These are phyloP conservation scores for Gobiocypris rarus DNA, from an alignment of 2,113 vertebrate species.

Conservation along the genomic window DNA sequence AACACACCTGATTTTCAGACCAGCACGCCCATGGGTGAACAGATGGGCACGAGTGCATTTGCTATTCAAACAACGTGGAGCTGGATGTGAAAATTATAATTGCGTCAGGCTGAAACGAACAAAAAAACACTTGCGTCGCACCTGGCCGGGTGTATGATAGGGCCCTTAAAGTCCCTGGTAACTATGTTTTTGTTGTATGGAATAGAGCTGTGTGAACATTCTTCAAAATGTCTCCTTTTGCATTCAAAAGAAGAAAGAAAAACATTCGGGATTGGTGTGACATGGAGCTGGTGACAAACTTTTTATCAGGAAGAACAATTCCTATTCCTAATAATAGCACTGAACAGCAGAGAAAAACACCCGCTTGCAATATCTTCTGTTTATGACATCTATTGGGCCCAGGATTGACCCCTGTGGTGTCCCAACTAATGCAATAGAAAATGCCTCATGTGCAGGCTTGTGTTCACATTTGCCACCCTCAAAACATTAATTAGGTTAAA, in stretches of 20 bases:
- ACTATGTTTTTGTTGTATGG: neutral
- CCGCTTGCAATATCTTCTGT: neutral
- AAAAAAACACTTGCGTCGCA: too few relatives aligned
- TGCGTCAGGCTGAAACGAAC: too few relatives aligned
- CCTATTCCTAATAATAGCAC: conserved; percentile 2
- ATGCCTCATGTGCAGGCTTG: neutral
- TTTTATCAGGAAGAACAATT: neutral
- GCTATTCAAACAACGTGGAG: too few relatives aligned
- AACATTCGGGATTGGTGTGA: neutral
- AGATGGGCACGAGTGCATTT: too few relatives aligned
- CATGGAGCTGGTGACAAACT: neutral
- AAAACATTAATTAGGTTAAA: neutral
- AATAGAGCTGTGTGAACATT: neutral
- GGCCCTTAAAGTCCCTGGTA: neutral
- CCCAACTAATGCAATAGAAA: neutral
- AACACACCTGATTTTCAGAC: too few relatives aligned
- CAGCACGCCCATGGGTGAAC: too few relatives aligned
- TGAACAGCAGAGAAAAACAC: neutral
- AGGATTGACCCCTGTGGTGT: conserved; percentile 12
- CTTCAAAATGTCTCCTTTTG: neutral
- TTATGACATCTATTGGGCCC: conserved; percentile 14
- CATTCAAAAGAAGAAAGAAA: neutral
- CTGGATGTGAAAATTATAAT: too few relatives aligned
- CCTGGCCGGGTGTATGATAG: too few relatives aligned
- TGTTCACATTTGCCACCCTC: neutral